Base-by-base conservation (phyloP, 2,888 invertebrate species). In the Melieria picta region DNA sequence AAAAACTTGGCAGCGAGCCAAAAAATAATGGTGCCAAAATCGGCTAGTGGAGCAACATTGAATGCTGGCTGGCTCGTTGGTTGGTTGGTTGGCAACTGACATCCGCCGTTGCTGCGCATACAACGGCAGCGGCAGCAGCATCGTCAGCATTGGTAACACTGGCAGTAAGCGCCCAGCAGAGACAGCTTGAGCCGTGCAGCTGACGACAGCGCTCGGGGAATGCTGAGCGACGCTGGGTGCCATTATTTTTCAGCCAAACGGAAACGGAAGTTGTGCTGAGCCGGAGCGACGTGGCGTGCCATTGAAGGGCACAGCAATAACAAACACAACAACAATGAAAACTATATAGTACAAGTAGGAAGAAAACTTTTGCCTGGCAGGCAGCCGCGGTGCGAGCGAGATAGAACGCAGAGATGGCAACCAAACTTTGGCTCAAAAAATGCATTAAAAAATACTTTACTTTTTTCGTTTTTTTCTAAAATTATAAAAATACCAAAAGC, bases 71-170 rank as follows among this genome's bases (percentile, higher is more conserved):
- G 52, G 60, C 43, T 30, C 1, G 16, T 16, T 16, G 30, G 30
- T 30, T 30, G 30, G 30, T 30, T 30, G 30, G 30, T 30, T 30
- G 30, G 30, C 30, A 30, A 30, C 30, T 30, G 30, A 30, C 30
- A 30, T 30, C 30, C 30, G 30, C 30, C 3, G 30, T 30, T 30
- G 30, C 30, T 30, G 61, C 58, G n/a, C 46, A 65, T 11, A 65
- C 52, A 55, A 0, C 61, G 48, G 7, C 10, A 11, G 56, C 57
- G 47, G 16, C 58, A 58, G 58, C 58, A 67, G 50, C 47, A 60
- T 57, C 66, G 52, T 50, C 66, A 60, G 50, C 66, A 67, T 67
- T 67, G 66, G 65, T 48, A 57, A 58, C 66, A 48, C 43, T 61
- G 50, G 60, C 60, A 60, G 52, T 67, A 50, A 60, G 67, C 52